A percentile compares a stretch with the other conserved stretches of the same genome.
phyloP scores from a whole-genome alignment of 2,888 invertebrate genomes.

The Microctonus hyperodae region DNA sequence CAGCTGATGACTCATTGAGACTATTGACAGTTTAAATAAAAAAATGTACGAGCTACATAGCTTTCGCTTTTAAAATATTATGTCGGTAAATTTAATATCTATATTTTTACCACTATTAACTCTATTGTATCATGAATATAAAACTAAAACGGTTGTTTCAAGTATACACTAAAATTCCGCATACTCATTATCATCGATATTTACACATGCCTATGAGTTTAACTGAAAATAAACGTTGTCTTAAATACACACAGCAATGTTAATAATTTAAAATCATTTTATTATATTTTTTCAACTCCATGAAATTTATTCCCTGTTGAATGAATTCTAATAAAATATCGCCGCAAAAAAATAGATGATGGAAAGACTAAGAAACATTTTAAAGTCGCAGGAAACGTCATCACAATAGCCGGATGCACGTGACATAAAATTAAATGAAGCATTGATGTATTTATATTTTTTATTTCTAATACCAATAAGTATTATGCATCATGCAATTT shows the following conservation, averaged over 20 bases:
- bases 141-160: not conserved
- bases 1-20: not conserved
- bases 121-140: not conserved
- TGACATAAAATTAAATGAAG: slow-evolving; percentile 27
- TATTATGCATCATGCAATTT: slow-evolving; percentile 11
- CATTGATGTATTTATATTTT: not conserved
- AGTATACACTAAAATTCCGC: too few species aligned
- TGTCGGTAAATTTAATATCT: not conserved
- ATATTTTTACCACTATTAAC: not conserved
- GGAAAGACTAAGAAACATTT: slow-evolving; percentile 3
- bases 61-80: not conserved
- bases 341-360: not conserved
- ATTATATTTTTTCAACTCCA: not conserved
- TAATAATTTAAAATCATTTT: too few species aligned
- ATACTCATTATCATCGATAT: too few species aligned
- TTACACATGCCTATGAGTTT: too few species aligned
- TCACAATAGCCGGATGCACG: slow-evolving; percentile 29
- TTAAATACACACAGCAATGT: too few species aligned
- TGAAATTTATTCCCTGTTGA: slow-evolving; percentile 8
- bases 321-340: not conserved
- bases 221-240: too few species aligned
- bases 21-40: too few species aligned
- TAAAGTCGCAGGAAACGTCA: slow-evolving; percentile 21
- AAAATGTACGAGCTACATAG: not conserved
- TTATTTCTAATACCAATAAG: not conserved